A percentile compares a stretch with the other conserved stretches of the same genome.
Conservation (phyloP, 2,113 vertebrate species). For the human (Homo sapiens) region GRCh38 chr11:133500001-133500500, state of each 20-base stretch:
- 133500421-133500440: constrained; percentile 69
- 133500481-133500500: background rate
- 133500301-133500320: background rate
- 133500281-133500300: accelerated
- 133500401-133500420: constrained; percentile 63
- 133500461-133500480: constrained; percentile 67
- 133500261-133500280: background rate
- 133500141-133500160: no score
- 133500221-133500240: background rate
- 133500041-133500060: no score
- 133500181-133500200: background rate
- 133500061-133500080: no score
- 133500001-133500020: no score
- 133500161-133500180: background rate
- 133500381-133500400: constrained; percentile 47
- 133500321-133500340: background rate
- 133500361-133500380: constrained; percentile 35
- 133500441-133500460: constrained; percentile 75
- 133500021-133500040: no score
- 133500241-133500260: background rate
- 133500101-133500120: no score
- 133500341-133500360: constrained; percentile 14
- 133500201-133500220: background rate
- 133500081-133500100: no score
- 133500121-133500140: no score